Conservation (phyloP, 2,113 vertebrate species). For the Tringa solitaria region DNA sequence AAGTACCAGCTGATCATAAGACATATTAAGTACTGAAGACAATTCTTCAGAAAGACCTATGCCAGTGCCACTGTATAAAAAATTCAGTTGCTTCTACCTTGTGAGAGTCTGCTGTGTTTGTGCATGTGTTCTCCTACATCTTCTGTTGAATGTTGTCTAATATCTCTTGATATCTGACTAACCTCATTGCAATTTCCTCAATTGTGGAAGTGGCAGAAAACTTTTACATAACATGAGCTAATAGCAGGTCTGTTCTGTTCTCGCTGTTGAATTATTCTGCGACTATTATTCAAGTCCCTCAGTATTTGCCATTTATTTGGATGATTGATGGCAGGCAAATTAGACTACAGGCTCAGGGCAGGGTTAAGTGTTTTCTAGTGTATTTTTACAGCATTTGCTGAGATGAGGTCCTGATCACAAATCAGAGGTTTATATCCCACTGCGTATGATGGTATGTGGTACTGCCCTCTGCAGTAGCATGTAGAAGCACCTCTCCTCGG, state of each 20-base stretch:
- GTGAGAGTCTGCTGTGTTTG: background rate
- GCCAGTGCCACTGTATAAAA: background rate
- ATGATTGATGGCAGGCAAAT: background rate
- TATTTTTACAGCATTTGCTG: background rate
- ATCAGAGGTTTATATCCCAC: background rate
- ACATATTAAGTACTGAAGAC: background rate
- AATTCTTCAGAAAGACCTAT: background rate
- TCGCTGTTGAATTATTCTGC: background rate
- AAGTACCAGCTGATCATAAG: background rate
- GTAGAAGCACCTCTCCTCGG: background rate
- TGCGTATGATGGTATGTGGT: fast-evolving
- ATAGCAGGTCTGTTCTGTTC: background rate
- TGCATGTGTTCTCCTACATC: background rate
- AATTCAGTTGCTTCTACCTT: background rate
- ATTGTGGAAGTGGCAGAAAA: background rate
- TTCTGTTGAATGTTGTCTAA: background rate
- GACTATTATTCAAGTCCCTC: background rate
- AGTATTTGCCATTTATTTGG: background rate
- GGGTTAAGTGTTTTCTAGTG: background rate
- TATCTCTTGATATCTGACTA: slow-evolving; percentile 51
- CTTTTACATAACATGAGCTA: slow-evolving; percentile 1
- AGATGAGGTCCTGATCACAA: background rate
- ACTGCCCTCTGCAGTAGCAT: background rate
- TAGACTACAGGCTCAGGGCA: background rate
- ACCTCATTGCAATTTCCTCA: slow-evolving; percentile 16